These are phyloP conservation scores for Oryzias curvinotus DNA, from an alignment of 2,113 vertebrate genomes.

Conservation along the genomic window DNA sequence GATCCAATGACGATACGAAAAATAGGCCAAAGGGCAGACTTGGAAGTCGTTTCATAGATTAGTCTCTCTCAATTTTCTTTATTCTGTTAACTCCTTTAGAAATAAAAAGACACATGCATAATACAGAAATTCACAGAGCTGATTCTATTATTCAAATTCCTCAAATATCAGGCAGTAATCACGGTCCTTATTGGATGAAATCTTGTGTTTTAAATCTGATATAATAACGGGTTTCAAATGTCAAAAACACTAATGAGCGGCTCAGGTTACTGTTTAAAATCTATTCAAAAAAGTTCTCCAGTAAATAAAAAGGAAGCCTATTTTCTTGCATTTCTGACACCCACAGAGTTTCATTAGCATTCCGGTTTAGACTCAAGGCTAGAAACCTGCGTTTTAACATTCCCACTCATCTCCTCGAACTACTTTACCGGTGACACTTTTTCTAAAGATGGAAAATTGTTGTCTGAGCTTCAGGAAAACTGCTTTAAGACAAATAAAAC, in stretches of 20 bases:
- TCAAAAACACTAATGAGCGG: slow-evolving; percentile 37
- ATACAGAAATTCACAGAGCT: slow-evolving; percentile 23
- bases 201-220: slow-evolving; percentile 49
- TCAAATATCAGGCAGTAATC: slow-evolving; percentile 49
- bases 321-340: slow-evolving; percentile 59
- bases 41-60: slow-evolving; percentile 43
- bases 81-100: slow-evolving; percentile 46
- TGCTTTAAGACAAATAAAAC: background rate
- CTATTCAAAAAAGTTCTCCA: slow-evolving; percentile 53
- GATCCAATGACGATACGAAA: slow-evolving; percentile 29
- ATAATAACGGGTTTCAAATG: slow-evolving; percentile 21
- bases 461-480: slow-evolving; percentile 14
- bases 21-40: slow-evolving; percentile 50
- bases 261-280: slow-evolving; percentile 27
- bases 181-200: slow-evolving; percentile 38
- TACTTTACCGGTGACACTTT: too few relatives aligned
- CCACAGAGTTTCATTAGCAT: slow-evolving; percentile 61
- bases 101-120: slow-evolving; percentile 38
- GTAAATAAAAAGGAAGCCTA: slow-evolving; percentile 46
- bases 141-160: slow-evolving; percentile 36
- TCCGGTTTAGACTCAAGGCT: slow-evolving; percentile 65
- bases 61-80: slow-evolving; percentile 29
- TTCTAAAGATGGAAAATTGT: slow-evolving; percentile 4
- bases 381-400: slow-evolving; percentile 69
- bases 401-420: slow-evolving; percentile 33